Evolutionary conservation across 2,797 vertebrate species (phyloP).

Genomic region (Xiphophorus birchmanni): DNA sequence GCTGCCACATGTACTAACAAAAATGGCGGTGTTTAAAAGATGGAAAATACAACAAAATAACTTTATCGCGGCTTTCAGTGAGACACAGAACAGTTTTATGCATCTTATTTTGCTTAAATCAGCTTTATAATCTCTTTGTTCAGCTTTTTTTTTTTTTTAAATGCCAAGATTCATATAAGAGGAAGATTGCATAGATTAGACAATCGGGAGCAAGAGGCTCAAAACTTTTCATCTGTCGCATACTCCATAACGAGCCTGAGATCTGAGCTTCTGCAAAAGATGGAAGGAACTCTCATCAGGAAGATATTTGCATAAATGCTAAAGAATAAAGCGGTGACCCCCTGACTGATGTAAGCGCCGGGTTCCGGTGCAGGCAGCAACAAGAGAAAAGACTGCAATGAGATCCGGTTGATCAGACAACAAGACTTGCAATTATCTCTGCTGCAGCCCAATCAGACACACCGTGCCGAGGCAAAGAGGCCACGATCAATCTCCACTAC

Average conservation of each 20-base stretch:
- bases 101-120: constrained; percentile 36
- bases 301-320: constrained; percentile 49
- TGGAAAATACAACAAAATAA: constrained; percentile 25
- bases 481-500: constrained; percentile 71
- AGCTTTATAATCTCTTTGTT: constrained; percentile 3
- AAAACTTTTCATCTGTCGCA: constrained; percentile 1
- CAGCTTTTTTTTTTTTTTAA: not conserved
- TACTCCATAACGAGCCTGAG: constrained; percentile 20
- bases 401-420: constrained; percentile 56
- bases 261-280: constrained; percentile 18
- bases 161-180: not conserved
- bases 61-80: constrained; percentile 36
- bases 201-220: not conserved
- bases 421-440: constrained; percentile 70
- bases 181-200: constrained; percentile 11
- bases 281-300: constrained; percentile 19
- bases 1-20: constrained; percentile 21
- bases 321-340: constrained; percentile 48
- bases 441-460: constrained; percentile 65
- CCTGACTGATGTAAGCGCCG: constrained; percentile 36
- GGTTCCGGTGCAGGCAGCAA: constrained; percentile 23
- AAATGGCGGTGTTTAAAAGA: constrained; percentile 43
- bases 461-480: constrained; percentile 43
- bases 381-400: constrained; percentile 38
- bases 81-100: constrained; percentile 43